A percentile compares a stretch with the other conserved stretches of the same genome.
phyloP scores from a whole-genome alignment of 2,797 vertebrate species.

The Pseudotriccus pelzelni region DNA sequence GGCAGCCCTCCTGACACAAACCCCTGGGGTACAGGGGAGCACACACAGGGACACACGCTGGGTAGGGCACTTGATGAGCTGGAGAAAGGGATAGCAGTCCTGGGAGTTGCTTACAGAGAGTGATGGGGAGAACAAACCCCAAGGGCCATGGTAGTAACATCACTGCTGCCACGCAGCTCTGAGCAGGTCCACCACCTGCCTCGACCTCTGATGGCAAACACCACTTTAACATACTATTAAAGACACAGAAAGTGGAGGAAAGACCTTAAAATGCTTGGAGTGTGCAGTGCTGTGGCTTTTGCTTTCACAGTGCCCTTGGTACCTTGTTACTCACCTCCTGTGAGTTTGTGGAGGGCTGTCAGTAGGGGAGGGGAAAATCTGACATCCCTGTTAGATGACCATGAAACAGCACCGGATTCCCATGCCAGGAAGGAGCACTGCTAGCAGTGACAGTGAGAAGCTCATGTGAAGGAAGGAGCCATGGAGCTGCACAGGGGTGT shows the following conservation, averaged over 20 bases:
- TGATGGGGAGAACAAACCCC: neutral
- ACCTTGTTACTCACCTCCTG: neutral
- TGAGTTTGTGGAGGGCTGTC: neutral
- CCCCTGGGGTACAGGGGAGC: neutral
- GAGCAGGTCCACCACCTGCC: neutral
- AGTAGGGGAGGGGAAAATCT: neutral
- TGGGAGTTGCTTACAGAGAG: neutral
- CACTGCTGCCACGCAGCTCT: accelerated
- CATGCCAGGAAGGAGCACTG: neutral
- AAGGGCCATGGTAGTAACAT: neutral
- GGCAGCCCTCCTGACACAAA: accelerated
- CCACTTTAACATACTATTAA: neutral
- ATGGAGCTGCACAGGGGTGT: neutral
- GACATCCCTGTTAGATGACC: neutral
- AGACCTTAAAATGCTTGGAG: neutral
- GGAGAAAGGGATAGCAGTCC: neutral
- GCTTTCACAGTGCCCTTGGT: neutral
- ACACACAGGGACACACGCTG: accelerated
- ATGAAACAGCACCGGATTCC: neutral
- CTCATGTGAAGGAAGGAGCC: neutral
- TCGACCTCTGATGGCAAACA: neutral
- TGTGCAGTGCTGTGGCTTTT: neutral
- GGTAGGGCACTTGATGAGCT: accelerated
- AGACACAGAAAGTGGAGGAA: neutral
- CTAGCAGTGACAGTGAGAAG: neutral